phyloP scores from a whole-genome alignment of 2,113 vertebrate genomes.

The Lipophrys pholis region DNA sequence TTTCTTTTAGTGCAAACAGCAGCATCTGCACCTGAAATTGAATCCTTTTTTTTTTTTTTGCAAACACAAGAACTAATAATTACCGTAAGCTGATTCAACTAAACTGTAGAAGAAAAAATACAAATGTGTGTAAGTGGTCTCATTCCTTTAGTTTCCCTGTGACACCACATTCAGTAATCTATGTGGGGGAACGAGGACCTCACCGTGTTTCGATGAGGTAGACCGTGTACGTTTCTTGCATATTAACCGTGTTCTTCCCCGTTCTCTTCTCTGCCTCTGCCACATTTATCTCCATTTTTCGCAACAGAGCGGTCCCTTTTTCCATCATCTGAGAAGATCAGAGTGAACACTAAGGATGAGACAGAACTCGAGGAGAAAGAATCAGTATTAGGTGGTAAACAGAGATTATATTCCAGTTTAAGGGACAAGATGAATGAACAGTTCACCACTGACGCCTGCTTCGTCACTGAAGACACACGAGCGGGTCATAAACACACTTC shows the following conservation, averaged over 20 bases:
- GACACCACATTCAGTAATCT: no score
- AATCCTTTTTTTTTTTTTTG: neutral
- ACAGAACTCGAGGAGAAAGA: neutral
- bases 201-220: conserved; percentile 95
- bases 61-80: no score
- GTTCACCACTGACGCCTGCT: neutral
- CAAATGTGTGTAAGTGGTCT: no score
- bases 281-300: conserved; percentile 92
- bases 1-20: neutral
- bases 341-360: neutral
- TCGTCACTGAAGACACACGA: no score
- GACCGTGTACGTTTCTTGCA: conserved; percentile 94
- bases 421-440: neutral
- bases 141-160: no score
- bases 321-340: conserved; percentile 85
- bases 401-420: no score
- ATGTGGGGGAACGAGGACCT: conserved; percentile 13
- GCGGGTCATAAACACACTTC: no score
- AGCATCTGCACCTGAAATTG: neutral
- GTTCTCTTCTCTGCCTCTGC: conserved; percentile 93
- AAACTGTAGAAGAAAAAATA: no score
- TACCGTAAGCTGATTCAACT: no score
- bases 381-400: no score
- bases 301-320: conserved; percentile 83
- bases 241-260: conserved; percentile 92